These are phyloP conservation scores for Tinea trinotella DNA, from an alignment of 2,888 invertebrate species.

Conservation along the genomic window DNA sequence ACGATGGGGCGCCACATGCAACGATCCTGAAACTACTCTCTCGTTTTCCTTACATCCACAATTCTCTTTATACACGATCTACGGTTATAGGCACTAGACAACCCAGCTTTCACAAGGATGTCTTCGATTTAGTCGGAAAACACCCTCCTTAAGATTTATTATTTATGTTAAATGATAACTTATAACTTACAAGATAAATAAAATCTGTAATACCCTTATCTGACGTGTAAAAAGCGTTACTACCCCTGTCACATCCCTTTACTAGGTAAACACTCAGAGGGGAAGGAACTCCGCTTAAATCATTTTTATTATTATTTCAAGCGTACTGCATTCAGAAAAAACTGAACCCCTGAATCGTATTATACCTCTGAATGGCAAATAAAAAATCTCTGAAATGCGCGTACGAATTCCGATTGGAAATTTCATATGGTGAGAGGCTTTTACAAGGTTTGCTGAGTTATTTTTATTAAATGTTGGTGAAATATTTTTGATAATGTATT, in stretches of 20 bases:
- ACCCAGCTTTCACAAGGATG: too few species aligned
- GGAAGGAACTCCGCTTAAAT: conserved; percentile 1
- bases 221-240: too few species aligned
- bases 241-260: neutral
- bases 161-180: too few species aligned
- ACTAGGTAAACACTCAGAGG: neutral
- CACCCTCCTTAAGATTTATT: too few species aligned
- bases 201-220: too few species aligned
- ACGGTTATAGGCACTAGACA: too few species aligned
- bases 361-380: neutral
- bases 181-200: too few species aligned
- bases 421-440: neutral
- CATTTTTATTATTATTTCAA: neutral
- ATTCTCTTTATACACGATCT: too few species aligned
- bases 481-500: neutral
- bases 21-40: too few species aligned
- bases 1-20: too few species aligned
- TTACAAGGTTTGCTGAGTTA: neutral
- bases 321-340: conserved; percentile 4
- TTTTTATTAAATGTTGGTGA: neutral
- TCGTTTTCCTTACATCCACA: too few species aligned
- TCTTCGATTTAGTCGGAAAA: too few species aligned
- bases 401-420: neutral
- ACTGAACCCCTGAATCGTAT: neutral
- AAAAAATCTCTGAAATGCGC: neutral